Evolutionary conservation across 1,140 invertebrate species (phyloP).

Genomic region (Brachionus asplanchnoidis): DNA sequence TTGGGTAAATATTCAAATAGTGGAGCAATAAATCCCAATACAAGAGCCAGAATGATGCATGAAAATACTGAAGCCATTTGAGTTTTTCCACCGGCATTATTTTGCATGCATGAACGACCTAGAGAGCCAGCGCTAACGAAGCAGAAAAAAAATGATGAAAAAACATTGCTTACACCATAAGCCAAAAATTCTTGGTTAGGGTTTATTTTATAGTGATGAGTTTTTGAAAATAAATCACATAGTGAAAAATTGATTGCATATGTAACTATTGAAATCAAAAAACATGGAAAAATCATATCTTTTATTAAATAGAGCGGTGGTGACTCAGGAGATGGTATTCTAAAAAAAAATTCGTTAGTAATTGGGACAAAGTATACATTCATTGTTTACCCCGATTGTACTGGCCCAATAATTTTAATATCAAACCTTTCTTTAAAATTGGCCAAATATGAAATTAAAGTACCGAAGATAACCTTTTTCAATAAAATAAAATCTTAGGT

Average conservation of each 20-base stretch:
- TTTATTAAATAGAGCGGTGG: background rate
- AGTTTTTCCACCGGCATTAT: slow-evolving; percentile 57
- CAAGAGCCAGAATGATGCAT: slow-evolving; percentile 56
- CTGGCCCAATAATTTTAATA: background rate
- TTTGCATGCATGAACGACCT: slow-evolving; percentile 58
- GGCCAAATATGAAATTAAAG: slow-evolving; percentile 22
- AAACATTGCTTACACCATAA: slow-evolving; percentile 58
- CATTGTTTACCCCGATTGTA: background rate
- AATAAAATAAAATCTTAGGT: background rate
- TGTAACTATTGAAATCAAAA: slow-evolving; percentile 73
- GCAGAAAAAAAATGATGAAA: slow-evolving; percentile 60
- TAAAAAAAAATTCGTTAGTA: background rate
- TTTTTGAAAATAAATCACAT: slow-evolving; percentile 81
- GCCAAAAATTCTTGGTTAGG: slow-evolving; percentile 71
- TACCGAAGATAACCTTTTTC: slow-evolving; percentile 43
- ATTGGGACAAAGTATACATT: background rate
- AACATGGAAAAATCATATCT: background rate
- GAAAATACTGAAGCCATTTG: slow-evolving; percentile 47
- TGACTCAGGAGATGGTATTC: background rate
- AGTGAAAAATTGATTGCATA: slow-evolving; percentile 87
- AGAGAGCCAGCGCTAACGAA: slow-evolving; percentile 61
- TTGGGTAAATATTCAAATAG: slow-evolving; percentile 54
- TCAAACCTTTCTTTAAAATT: background rate
- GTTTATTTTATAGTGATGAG: slow-evolving; percentile 77
- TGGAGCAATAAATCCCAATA: slow-evolving; percentile 59